A percentile compares a stretch with the other conserved stretches of the same genome.
These are phyloP conservation scores for Hydriomena furcata DNA, from an alignment of 2,888 invertebrate genomes.

Conservation along the genomic window DNA sequence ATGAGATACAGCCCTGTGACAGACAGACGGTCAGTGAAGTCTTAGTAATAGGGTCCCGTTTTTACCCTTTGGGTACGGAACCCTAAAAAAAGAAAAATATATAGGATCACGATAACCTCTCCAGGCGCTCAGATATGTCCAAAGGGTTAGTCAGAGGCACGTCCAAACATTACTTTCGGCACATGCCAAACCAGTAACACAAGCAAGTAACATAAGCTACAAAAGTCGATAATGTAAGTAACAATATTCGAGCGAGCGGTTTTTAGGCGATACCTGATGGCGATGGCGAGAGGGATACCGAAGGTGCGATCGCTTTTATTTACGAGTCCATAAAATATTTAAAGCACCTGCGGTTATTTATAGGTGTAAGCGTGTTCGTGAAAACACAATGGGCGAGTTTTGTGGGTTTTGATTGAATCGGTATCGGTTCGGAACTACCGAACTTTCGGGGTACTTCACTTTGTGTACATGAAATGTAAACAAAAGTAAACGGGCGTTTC, in stretches of 20 bases:
- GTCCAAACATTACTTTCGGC: too few relatives aligned
- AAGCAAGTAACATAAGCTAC: too few relatives aligned
- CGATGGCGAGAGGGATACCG: constrained; percentile 41
- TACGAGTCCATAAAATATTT: constrained; percentile 63
- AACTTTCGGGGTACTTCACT: constrained; percentile 1
- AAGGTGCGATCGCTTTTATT: constrained; percentile 50
- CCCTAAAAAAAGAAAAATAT: too few relatives aligned
- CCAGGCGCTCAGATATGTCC: too few relatives aligned
- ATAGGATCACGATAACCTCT: too few relatives aligned
- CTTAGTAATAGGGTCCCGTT: too few relatives aligned
- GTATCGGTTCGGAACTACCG: constrained; percentile 5
- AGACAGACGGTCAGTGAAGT: too few relatives aligned
- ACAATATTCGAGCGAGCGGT: constrained; percentile 34
- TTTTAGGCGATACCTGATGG: constrained; percentile 51
- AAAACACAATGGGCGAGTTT: constrained; percentile 29
- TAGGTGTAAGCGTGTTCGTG: constrained; percentile 42
- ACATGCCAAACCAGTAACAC: too few relatives aligned
- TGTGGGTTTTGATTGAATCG: constrained; percentile 24
- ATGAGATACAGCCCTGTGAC: too few relatives aligned
- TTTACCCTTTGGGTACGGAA: too few relatives aligned
- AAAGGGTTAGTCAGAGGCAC: too few relatives aligned
- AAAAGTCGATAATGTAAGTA: constrained; percentile 25
- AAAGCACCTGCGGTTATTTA: constrained; percentile 63
- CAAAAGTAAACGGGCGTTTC: neutral
- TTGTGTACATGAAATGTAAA: neutral